Evolutionary conservation across 1,140 invertebrate genomes (phyloP), one percentile per base, ranked within the genome.

Genomic region (Pogonomyrmex californicus): DNA sequence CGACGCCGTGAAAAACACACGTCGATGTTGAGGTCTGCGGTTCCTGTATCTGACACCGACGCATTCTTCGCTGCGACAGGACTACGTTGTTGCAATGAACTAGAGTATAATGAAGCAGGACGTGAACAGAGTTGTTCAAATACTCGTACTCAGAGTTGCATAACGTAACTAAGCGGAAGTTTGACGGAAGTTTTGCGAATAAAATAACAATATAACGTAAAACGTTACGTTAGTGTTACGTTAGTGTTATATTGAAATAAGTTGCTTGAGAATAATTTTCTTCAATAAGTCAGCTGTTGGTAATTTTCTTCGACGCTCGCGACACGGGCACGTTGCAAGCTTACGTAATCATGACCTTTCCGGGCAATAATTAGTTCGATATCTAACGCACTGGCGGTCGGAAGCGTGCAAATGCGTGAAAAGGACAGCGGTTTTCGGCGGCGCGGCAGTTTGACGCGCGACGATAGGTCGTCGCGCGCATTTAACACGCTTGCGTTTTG

Each of bases 401-500:
- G 71, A 79, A 79, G 41, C 68, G 75, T 62, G 87, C 68, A 76
- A 23, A 88, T 71, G 82, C 89, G 89, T 91, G 90, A 91, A 90
- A 91, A 89, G 89, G 90, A 88, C 88, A 90, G 90, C 89, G 90
- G 90, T 91, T 91, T 91, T 90, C 88, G 78, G 33, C 3, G 12
- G 38, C 54, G 75, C 51, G 86, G 23, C 78, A 71, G 66, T 70
- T 86, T 77, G 85, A 87, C 77, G 60, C 75, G 73, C 47, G 66
- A 44, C 23, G 86, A 47, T 41, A 58, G 51, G 60, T 82, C 79
- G 65, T 71, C 66, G 51, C 78, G n/a, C 47, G 51, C 71, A 58
- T 87, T 87, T 79, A 90, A 85, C 89, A 79, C 60, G 33, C 79
- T 60, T 68, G 9, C 85, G 85, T 90, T 90, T 90, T 89, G 88